Conservation (phyloP, 2,113 vertebrate genomes). For the Symphodus melops region DNA sequence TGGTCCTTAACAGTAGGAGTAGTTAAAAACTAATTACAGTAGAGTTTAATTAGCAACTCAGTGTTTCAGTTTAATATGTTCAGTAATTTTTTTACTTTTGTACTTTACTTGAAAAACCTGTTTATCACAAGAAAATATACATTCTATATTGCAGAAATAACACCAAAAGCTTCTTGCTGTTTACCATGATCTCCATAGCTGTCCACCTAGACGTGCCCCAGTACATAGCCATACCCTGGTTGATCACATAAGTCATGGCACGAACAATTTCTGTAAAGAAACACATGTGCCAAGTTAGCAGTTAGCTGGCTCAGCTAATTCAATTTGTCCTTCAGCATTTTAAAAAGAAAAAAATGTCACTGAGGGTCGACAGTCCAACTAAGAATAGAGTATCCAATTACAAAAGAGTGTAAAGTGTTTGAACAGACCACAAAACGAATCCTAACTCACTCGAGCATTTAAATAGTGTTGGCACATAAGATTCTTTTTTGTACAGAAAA, state of each 20-base stretch:
- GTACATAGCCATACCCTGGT: constrained; percentile 99
- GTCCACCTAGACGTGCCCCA: constrained; percentile 99
- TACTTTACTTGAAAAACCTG: background rate
- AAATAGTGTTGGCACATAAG: background rate
- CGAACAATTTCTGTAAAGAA: constrained; percentile 91
- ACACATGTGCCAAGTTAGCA: constrained; percentile 17
- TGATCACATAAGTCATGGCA: constrained; percentile 97
- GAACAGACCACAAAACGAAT: no score
- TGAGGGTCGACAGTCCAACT: no score
- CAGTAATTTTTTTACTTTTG: background rate
- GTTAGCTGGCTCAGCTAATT: background rate
- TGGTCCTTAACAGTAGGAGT: background rate
- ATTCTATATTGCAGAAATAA: background rate
- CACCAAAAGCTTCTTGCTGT: background rate
- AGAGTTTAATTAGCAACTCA: background rate
- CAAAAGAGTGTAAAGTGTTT: no score
- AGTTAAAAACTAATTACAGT: background rate
- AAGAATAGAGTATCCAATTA: no score
- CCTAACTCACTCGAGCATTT: background rate
- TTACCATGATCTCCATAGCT: constrained; percentile 98
- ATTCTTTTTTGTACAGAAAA: background rate
- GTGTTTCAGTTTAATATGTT: background rate
- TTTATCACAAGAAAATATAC: background rate
- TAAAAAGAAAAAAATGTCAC: background rate
- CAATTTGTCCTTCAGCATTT: no score